Conservation (phyloP, 2,113 vertebrate species). For the Nipponia nippon region DNA sequence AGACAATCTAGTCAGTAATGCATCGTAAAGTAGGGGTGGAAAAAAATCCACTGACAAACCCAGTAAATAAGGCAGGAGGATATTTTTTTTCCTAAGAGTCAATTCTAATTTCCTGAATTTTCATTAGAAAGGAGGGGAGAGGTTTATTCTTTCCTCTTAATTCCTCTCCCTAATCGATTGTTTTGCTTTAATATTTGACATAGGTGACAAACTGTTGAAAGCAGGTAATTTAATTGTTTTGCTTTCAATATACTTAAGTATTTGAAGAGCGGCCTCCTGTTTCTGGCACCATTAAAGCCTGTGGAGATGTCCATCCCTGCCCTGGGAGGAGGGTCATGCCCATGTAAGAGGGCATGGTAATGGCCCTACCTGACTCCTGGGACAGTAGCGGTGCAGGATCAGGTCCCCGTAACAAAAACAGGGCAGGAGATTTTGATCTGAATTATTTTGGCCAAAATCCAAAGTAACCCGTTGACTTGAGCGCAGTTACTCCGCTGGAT, state of each 20-base stretch:
- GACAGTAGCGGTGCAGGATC: not conserved
- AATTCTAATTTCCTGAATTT: conserved; percentile 20
- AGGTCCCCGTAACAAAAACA: not conserved
- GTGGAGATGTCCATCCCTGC: not conserved
- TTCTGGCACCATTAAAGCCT: not conserved
- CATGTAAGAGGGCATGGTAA: rapidly evolving
- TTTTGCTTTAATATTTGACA: not conserved
- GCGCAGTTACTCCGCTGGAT: not conserved
- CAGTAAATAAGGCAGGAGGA: not conserved
- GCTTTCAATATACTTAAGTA: not conserved
- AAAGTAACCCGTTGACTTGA: not conserved
- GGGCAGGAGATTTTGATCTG: not conserved
- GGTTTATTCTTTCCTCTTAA: not conserved
- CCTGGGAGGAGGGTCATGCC: not conserved
- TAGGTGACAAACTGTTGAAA: not conserved
- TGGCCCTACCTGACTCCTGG: not conserved
- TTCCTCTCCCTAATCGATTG: not conserved
- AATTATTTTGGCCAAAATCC: not conserved
- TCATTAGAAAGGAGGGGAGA: not conserved
- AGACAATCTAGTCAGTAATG: conserved; percentile 46
- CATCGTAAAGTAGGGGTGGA: conserved; percentile 14
- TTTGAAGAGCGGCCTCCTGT: not conserved
- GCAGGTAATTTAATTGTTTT: not conserved
- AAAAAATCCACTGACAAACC: conserved; percentile 26
- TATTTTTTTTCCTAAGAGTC: not conserved